Evolutionary conservation across 2,113 vertebrate species (phyloP).

Genomic region (Mungos mungo): DNA sequence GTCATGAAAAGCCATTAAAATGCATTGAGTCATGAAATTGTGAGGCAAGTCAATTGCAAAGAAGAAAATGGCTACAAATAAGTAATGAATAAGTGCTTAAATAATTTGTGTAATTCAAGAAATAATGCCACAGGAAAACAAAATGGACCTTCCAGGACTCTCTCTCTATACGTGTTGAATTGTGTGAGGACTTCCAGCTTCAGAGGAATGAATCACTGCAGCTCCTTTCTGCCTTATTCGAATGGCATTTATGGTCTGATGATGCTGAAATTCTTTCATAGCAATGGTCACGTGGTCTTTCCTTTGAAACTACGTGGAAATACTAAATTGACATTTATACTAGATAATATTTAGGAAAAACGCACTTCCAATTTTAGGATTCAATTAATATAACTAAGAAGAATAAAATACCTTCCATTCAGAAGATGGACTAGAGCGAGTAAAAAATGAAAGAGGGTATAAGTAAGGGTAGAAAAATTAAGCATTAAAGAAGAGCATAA

Average conservation of each 20-base stretch:
- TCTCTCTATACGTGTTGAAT: background rate
- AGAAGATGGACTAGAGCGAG: background rate
- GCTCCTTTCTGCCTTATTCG: background rate
- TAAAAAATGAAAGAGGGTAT: background rate
- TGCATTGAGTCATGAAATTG: slow-evolving; percentile 18
- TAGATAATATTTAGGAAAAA: slow-evolving; percentile 37
- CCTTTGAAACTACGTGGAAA: slow-evolving; percentile 16
- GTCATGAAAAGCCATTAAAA: slow-evolving; percentile 12
- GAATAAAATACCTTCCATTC: background rate
- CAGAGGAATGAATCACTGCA: background rate
- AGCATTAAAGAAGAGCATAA: background rate
- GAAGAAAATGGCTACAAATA: slow-evolving; percentile 21
- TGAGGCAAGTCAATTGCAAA: background rate
- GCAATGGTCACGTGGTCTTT: background rate
- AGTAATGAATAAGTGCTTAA: slow-evolving; percentile 4
- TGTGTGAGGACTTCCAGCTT: background rate
- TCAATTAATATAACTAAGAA: slow-evolving; percentile 23
- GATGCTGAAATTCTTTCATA: background rate
- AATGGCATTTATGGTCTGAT: background rate
- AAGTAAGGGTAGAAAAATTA: slow-evolving; percentile 25
- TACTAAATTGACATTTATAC: slow-evolving; percentile 22
- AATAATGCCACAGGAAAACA: slow-evolving; percentile 36
- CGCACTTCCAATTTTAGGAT: slow-evolving; percentile 32
- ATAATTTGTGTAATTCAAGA: background rate
- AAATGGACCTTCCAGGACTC: background rate